phyloP scores from a whole-genome alignment of 1,140 invertebrate species.

The Panulirus ornatus region DNA sequence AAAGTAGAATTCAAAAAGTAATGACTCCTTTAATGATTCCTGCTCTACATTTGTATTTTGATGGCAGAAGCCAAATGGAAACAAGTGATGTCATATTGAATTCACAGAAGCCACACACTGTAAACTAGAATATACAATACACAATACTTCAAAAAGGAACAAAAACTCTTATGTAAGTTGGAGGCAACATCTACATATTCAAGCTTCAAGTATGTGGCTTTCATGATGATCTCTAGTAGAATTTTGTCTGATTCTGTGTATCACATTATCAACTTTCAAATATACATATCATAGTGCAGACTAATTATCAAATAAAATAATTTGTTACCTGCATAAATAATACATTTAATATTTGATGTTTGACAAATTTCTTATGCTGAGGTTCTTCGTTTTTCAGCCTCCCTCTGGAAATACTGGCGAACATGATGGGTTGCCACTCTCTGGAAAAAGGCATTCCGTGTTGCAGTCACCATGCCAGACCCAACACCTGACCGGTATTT shows the following conservation, averaged over 20 bases:
- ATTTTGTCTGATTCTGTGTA: background rate
- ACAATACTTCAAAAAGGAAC: too few species aligned
- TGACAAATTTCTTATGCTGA: background rate
- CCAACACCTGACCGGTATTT: slow-evolving; percentile 64
- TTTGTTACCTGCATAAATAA: background rate
- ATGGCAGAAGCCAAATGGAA: too few species aligned
- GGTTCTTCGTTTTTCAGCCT: background rate
- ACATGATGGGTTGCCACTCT: slow-evolving; percentile 56
- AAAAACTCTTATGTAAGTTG: too few species aligned
- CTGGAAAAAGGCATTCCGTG: slow-evolving; percentile 60
- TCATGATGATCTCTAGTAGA: background rate
- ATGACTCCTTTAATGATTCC: too few species aligned
- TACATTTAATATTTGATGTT: background rate
- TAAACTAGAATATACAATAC: too few species aligned
- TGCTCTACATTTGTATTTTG: too few species aligned
- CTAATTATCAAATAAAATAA: background rate
- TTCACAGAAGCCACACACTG: too few species aligned
- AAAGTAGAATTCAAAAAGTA: too few species aligned
- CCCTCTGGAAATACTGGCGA: background rate
- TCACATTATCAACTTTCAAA: background rate
- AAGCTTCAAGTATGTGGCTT: too few species aligned
- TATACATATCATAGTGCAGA: background rate
- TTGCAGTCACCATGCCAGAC: slow-evolving; percentile 35
- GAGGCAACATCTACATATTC: too few species aligned
- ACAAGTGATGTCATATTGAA: too few species aligned